Base-by-base conservation (phyloP, 2,888 invertebrate genomes). In the Drosophila differens region DNA sequence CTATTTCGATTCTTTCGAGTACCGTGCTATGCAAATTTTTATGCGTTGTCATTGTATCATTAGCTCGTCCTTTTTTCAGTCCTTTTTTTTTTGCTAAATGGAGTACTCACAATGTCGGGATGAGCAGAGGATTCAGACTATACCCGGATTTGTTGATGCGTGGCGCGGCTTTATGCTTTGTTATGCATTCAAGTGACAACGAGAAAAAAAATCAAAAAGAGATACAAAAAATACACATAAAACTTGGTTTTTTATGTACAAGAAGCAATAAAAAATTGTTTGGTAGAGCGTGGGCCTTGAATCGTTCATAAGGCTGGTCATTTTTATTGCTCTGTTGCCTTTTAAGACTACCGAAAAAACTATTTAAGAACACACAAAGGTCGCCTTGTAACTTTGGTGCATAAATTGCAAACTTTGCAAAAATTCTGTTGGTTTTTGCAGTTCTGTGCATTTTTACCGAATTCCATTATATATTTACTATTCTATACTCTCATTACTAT, bases 41-140 rank as follows among this genome's bases (percentile, higher is more conserved):
- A 64, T 82, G 69, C 76, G 16, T 61, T 74, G 79, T 75, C 82
- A 74, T 82, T 76, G 63, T 81, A 70, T 70, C 77, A 81, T 83
- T 81, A 80, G 69, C 69, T 57, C 30, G 61, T 71, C 67, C 67
- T 58, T 80, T 76, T 79, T 61, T 60, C 9, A 52, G 61, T 54
- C 44, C 54, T 33, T 58, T 60, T 33, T 54, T 60, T 39, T 61
- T 35, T 22, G 49, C 19, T 32, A 41, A 61, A 68, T 68, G 75
- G 59, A 62, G 59, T 47, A 58, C 58, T 51, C 70, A 61, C 63
- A 63, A 51, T 57, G 57, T 61, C 22, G 52, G 55, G 62, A 59
- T 66, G 52, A 59, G 35, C 78, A 30, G 41, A 49, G 64, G 54
- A 53, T 59, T 60, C 22, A 60, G 79, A 59, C 61, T 58, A 66